Evolutionary conservation across 1,140 invertebrate species (phyloP).

Genomic region (Mya arenaria): DNA sequence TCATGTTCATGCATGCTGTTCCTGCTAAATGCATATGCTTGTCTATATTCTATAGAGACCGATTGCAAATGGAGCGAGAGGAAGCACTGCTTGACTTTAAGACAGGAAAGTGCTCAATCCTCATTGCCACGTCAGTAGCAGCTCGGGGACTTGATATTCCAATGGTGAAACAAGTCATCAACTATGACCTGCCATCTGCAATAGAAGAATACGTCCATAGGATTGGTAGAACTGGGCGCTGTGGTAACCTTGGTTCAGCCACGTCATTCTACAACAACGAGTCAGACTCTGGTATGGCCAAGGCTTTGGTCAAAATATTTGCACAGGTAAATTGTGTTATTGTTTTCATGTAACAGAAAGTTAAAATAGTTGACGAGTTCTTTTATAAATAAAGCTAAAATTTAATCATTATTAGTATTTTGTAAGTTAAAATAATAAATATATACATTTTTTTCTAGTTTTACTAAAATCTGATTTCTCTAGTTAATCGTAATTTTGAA

Average conservation of each 20-base stretch:
- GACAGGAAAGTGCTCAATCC: conserved; percentile 84
- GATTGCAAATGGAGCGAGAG: conserved; percentile 94
- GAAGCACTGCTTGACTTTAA: conserved; percentile 91
- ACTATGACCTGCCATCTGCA: conserved; percentile 92
- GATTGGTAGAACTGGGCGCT: conserved; percentile 96
- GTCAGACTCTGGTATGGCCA: conserved; percentile 85
- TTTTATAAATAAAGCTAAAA: too few species aligned
- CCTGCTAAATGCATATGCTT: too few species aligned
- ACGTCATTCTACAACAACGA: conserved; percentile 90
- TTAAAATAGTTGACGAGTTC: too few species aligned
- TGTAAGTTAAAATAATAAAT: too few species aligned
- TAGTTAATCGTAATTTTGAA: too few species aligned
- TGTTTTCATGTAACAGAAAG: too few species aligned
- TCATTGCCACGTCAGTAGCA: conserved; percentile 97
- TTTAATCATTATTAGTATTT: too few species aligned
- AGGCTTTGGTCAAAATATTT: conserved; percentile 88
- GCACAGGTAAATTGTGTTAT: conserved; percentile 78
- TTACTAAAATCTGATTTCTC: too few species aligned
- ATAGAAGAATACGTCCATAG: conserved; percentile 98
- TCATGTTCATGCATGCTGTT: too few species aligned
- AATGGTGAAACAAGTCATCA: conserved; percentile 93
- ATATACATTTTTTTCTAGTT: too few species aligned
- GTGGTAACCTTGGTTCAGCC: conserved; percentile 94
- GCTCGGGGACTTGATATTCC: conserved; percentile 92
- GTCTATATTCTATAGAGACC: conserved; percentile 87